Conservation (phyloP, 2,797 vertebrate genomes). For the Scolopax rusticola region DNA sequence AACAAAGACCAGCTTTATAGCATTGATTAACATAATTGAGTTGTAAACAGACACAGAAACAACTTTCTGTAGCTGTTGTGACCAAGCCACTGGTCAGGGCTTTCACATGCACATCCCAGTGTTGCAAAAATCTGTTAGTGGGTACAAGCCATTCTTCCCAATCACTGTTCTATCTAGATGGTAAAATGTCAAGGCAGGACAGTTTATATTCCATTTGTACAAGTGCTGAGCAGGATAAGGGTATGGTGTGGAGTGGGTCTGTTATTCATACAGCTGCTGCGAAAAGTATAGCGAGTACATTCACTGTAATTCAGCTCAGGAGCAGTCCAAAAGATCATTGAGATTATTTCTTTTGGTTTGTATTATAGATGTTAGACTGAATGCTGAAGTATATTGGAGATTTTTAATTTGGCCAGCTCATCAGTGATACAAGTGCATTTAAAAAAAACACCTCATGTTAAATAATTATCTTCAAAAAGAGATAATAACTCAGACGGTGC, state of each 20-base stretch:
- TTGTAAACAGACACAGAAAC: background rate
- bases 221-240: background rate
- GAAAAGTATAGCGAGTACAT: background rate
- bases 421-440: background rate
- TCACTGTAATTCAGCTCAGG: background rate
- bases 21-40: background rate
- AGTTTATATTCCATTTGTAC: background rate
- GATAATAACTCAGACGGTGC: background rate
- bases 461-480: background rate
- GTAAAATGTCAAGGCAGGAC: background rate
- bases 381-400: background rate
- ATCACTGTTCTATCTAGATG: background rate
- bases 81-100: background rate
- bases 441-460: background rate
- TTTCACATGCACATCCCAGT: background rate
- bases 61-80: background rate
- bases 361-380: background rate
- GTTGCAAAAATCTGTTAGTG: background rate
- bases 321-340: background rate
- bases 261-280: accelerated
- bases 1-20: background rate
- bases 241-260: background rate
- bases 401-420: background rate
- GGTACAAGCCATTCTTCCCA: background rate
- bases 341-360: background rate